Percentiles rank a stretch among this genome's conserved stretches.
phyloP scores from a whole-genome alignment of 2,797 vertebrate genomes.

The Cossypha caffra region DNA sequence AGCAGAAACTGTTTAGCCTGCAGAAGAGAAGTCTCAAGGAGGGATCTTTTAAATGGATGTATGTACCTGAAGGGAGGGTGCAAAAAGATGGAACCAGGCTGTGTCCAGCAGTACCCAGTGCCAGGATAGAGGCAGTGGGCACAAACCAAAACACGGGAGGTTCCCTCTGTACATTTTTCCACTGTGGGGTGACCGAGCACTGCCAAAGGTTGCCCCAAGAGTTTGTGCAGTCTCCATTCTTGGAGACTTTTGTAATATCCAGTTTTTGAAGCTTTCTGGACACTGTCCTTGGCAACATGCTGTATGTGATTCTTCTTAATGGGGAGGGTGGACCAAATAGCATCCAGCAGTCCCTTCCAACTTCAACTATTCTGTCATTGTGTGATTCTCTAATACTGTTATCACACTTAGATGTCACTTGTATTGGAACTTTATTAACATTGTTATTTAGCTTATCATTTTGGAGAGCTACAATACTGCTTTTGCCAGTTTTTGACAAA shows the following conservation, averaged over 20 bases:
- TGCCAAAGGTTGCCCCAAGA: neutral
- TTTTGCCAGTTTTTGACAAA: neutral
- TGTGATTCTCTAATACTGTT: neutral
- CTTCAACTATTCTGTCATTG: neutral
- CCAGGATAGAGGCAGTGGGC: neutral
- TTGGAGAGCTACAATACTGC: neutral
- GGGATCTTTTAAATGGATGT: accelerated
- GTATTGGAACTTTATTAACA: neutral
- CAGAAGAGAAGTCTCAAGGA: neutral
- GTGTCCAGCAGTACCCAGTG: neutral
- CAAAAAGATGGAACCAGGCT: neutral
- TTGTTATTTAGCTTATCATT: accelerated
- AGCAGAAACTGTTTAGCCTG: neutral
- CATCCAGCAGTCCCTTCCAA: neutral
- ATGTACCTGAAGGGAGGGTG: neutral
- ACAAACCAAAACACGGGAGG: neutral
- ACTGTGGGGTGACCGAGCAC: neutral
- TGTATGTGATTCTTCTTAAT: neutral
- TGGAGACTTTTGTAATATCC: neutral
- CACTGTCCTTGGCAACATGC: neutral
- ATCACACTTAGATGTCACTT: neutral
- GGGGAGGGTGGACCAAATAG: neutral
- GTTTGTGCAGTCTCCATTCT: neutral
- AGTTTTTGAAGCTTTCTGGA: neutral
- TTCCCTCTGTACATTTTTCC: neutral